Evolutionary conservation across 2,797 vertebrate species (phyloP).

Genomic region (Dryobates pubescens): DNA sequence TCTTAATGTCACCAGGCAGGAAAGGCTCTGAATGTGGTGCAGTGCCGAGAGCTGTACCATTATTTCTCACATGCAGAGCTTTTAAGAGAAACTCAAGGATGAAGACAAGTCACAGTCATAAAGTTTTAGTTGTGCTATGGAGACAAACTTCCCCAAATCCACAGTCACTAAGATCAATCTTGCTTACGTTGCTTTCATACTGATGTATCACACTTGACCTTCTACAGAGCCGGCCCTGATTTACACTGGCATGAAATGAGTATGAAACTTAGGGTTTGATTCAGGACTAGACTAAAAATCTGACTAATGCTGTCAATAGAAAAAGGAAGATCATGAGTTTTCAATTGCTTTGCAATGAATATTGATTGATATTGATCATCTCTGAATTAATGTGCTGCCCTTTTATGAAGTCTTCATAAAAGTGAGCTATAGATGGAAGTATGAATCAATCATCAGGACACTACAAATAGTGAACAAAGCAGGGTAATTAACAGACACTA

Average conservation of each 20-base stretch:
- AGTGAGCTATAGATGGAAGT: background rate
- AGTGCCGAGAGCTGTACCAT: background rate
- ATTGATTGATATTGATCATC: background rate
- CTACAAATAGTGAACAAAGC: background rate
- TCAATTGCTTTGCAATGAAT: background rate
- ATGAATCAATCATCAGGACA: background rate
- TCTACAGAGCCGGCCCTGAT: background rate
- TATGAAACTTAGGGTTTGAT: background rate
- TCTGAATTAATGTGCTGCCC: background rate
- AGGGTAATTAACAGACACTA: background rate
- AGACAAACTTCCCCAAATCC: background rate
- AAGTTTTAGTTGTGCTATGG: background rate
- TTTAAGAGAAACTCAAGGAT: background rate
- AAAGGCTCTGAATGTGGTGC: background rate
- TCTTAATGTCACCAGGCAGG: background rate
- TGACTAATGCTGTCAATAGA: background rate
- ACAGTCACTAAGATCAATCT: background rate
- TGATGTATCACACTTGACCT: background rate
- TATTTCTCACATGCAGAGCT: background rate
- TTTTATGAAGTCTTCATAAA: background rate
- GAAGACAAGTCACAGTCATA: background rate
- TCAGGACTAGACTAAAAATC: background rate
- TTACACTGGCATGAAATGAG: background rate
- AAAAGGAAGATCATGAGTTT: background rate
- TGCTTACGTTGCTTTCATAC: background rate